phyloP scores from a whole-genome alignment of 2,797 vertebrate species.

The Microctenopoma steveboyesi region DNA sequence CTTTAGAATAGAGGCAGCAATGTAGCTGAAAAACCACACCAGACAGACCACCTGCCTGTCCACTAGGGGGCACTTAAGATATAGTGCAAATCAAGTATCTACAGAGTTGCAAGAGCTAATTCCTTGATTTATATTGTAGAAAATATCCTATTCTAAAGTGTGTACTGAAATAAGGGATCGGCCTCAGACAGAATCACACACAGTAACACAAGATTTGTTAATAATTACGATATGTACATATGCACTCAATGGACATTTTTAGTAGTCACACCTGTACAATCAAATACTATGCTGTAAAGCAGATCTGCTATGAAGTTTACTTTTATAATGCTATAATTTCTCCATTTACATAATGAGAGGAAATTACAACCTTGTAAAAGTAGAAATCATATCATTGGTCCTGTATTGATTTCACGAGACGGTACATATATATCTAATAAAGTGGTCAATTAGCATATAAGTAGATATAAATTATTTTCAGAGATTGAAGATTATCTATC shows the following conservation, averaged over 20 bases:
- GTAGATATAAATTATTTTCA: no score
- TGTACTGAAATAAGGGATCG: constrained; percentile 3
- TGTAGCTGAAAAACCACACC: constrained; percentile 9
- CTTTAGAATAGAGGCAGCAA: constrained; percentile 22
- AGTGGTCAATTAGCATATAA: no score
- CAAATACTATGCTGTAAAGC: no score
- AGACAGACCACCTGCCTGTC: constrained; percentile 2
- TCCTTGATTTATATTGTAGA: constrained; percentile 7
- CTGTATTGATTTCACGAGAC: no score
- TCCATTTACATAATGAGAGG: no score
- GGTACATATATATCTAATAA: no score
- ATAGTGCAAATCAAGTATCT: constrained; percentile 10
- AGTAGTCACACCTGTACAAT: no score
- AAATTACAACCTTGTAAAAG: no score
- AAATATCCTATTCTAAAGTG: constrained; percentile 18
- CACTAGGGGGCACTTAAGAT: neutral
- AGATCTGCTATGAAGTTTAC: no score
- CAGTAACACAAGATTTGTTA: constrained; percentile 5
- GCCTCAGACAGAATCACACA: constrained; percentile 1
- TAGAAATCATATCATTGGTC: no score
- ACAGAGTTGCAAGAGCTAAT: constrained; percentile 7
- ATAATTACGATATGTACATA: constrained; percentile 9
- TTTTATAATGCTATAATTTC: no score
- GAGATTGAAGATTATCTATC: constrained; percentile 55
- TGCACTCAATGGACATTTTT: neutral